These are phyloP conservation scores for Dasypogon diadema DNA, from an alignment of 2,888 invertebrate genomes.

Conservation along the genomic window DNA sequence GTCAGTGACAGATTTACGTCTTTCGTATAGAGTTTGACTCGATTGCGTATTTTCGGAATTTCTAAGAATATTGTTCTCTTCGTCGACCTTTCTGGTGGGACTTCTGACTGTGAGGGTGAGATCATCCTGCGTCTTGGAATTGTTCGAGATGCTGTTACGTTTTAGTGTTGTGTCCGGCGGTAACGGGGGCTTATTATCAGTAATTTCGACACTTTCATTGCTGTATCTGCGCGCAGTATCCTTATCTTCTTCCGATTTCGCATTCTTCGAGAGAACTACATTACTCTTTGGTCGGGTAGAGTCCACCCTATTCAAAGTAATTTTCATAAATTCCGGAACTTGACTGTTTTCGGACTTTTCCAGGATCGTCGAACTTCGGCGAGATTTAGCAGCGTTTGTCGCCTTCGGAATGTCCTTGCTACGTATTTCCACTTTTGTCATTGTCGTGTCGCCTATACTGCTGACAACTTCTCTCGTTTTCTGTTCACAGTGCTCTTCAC, in stretches of 20 bases:
- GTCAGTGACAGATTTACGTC: slow-evolving; percentile 64
- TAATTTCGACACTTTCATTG: slow-evolving; percentile 69
- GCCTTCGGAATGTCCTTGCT: slow-evolving; percentile 1
- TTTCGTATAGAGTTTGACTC: slow-evolving; percentile 61
- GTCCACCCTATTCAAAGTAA: slow-evolving; percentile 79
- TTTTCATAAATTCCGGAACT: slow-evolving; percentile 78
- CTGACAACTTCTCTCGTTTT: background rate
- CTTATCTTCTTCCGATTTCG: slow-evolving; percentile 64
- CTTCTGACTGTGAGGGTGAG: slow-evolving; percentile 49
- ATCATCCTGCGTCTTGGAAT: slow-evolving; percentile 22
- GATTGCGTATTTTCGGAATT: slow-evolving; percentile 53
- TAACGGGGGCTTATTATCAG: slow-evolving; percentile 61
- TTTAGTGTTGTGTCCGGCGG: slow-evolving; percentile 39
- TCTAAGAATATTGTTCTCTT: slow-evolving; percentile 58
- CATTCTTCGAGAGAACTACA: slow-evolving; percentile 75
- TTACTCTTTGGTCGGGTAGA: slow-evolving; percentile 73
- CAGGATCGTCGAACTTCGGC: slow-evolving; percentile 48
- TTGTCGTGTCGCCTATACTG: background rate
- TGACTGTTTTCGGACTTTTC: slow-evolving; percentile 55
- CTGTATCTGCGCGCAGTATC: slow-evolving; percentile 65
- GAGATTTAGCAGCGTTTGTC: slow-evolving; percentile 59
- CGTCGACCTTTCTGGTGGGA: slow-evolving; percentile 59
- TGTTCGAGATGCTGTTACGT: background rate
- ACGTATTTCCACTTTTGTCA: slow-evolving; percentile 17
- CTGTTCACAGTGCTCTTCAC: background rate